Conservation (phyloP, 2,797 vertebrate genomes). For the Phataginus tetradactyla region DNA sequence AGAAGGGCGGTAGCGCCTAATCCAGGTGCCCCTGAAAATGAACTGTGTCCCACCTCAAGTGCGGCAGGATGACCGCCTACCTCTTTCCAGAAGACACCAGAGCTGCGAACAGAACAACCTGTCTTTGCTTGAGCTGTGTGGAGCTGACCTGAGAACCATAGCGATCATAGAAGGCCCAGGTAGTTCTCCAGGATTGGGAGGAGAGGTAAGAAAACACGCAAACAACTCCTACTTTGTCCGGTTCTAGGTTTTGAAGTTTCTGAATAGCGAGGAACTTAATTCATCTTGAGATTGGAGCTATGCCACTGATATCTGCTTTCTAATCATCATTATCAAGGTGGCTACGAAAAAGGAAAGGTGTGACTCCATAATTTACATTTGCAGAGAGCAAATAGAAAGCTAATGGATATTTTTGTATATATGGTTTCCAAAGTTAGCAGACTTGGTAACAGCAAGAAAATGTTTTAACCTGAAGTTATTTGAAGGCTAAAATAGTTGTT, state of each 20-base stretch:
- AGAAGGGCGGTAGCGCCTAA: not conserved
- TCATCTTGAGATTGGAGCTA: not conserved
- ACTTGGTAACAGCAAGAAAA: slow-evolving; percentile 29
- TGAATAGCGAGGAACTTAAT: not conserved
- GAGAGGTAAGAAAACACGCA: not conserved
- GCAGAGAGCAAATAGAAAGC: not conserved
- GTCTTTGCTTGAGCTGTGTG: not conserved
- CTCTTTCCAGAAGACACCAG: not conserved
- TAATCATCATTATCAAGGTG: not conserved
- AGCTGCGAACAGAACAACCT: not conserved
- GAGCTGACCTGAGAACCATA: not conserved
- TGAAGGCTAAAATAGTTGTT: slow-evolving; percentile 32
- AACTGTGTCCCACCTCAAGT: not conserved
- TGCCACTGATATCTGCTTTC: not conserved
- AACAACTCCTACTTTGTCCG: slow-evolving; percentile 16
- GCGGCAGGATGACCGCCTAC: not conserved
- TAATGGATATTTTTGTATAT: slow-evolving; percentile 12
- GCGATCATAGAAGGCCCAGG: not conserved
- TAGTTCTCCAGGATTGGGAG: not conserved
- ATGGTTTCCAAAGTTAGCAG: slow-evolving; percentile 15
- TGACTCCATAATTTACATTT: slow-evolving; percentile 27
- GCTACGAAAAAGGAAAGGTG: not conserved
- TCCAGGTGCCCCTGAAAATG: not conserved
- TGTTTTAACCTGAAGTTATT: slow-evolving; percentile 33
- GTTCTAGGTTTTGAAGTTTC: slow-evolving; percentile 26